phyloP scores from a whole-genome alignment of 92 coral and sea anemone genomes.

The Palythoa caribaeorum region DNA sequence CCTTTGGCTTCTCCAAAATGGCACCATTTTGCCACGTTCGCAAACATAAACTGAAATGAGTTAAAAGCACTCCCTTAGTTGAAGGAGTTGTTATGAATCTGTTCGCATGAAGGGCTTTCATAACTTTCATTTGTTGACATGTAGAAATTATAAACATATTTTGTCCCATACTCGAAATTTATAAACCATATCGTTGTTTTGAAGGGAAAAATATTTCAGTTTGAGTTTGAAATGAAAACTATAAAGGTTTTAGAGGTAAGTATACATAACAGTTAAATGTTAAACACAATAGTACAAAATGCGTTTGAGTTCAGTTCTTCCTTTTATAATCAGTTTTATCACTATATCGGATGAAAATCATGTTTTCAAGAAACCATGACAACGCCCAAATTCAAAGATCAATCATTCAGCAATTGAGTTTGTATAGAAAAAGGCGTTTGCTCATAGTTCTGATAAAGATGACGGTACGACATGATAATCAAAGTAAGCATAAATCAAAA shows the following conservation, averaged over 20 bases:
- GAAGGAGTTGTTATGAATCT: neutral
- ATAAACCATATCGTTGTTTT: neutral
- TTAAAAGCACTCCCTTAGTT: neutral
- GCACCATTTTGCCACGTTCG: neutral
- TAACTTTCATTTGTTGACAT: neutral
- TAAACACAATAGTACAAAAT: neutral
- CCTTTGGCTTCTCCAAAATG: neutral
- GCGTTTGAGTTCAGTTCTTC: neutral
- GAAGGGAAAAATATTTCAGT: neutral
- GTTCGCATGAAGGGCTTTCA: neutral
- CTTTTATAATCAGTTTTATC: constrained; percentile 29
- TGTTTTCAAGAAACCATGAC: constrained; percentile 35
- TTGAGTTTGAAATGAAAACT: neutral
- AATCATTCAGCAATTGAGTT: constrained; percentile 14
- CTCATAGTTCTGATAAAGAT: constrained; percentile 3
- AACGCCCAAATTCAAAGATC: constrained; percentile 10
- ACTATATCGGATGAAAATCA: constrained; percentile 35
- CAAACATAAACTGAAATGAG: neutral
- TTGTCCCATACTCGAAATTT: neutral
- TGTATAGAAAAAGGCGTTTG: neutral
- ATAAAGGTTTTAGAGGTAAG: neutral
- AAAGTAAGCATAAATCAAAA: constrained; percentile 9
- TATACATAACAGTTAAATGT: neutral
- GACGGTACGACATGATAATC: constrained; percentile 8
- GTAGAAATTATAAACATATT: neutral